A percentile compares a stretch with the other conserved stretches of the same genome.
phyloP scores from a whole-genome alignment of 2,797 vertebrate species.

The Sebastes glaucus region DNA sequence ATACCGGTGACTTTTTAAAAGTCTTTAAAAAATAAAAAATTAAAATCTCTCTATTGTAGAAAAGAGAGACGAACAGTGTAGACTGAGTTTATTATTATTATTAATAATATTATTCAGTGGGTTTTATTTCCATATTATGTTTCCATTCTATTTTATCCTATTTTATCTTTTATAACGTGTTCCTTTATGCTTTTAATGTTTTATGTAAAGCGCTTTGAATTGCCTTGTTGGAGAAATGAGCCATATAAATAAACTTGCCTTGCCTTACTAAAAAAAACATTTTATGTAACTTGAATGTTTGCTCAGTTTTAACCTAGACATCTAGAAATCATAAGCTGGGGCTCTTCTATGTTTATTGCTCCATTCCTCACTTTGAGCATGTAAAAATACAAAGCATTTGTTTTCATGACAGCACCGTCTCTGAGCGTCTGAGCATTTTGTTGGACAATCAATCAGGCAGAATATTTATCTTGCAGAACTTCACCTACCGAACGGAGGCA shows the following conservation, averaged over 20 bases:
- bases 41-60: background rate
- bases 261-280: background rate
- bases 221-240: background rate
- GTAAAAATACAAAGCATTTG: background rate
- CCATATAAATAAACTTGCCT: background rate
- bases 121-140: background rate
- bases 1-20: background rate
- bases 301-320: background rate
- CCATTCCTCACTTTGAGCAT: background rate
- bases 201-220: background rate
- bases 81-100: background rate
- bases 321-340: background rate
- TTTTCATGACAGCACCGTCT: background rate
- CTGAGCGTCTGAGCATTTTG: background rate
- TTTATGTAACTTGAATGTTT: background rate
- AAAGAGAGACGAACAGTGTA: no score
- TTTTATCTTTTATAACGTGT: background rate
- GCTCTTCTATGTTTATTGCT: background rate
- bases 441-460: background rate
- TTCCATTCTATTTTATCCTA: background rate
- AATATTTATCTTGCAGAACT: background rate
- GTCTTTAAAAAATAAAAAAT: background rate
- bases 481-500: slow-evolving; percentile 87
- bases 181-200: background rate
- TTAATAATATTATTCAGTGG: background rate